phyloP scores from a whole-genome alignment of 2,888 invertebrate species.

The Deroplatys truncata region DNA sequence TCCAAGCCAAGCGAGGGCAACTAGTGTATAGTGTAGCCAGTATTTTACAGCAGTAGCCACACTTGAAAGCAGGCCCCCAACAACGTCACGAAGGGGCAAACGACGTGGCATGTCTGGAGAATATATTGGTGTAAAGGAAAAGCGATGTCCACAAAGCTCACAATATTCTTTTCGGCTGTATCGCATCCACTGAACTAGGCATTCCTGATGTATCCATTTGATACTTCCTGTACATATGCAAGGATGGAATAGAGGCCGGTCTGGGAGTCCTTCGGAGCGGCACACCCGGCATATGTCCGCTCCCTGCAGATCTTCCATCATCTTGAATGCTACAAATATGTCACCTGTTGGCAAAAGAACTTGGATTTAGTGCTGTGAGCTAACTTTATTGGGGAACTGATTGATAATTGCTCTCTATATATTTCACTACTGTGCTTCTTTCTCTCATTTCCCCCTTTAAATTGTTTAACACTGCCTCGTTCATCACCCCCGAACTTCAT shows the following conservation, averaged over 20 bases:
- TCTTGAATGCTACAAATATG: not conserved
- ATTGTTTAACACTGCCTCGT: no score
- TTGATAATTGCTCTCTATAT: no score
- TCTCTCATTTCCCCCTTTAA: no score
- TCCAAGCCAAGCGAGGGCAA: conserved; percentile 95
- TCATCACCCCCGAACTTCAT: no score
- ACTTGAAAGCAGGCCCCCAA: conserved; percentile 84
- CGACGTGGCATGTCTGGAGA: conserved; percentile 99
- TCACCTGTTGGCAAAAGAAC: not conserved
- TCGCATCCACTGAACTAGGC: conserved; percentile 97
- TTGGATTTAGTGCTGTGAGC: not conserved
- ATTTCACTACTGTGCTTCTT: no score
- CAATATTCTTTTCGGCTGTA: conserved; percentile 98
- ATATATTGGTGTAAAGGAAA: conserved; percentile 98
- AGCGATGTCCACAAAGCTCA: conserved; percentile 95
- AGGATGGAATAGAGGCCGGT: conserved; percentile 94
- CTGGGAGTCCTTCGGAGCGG: conserved; percentile 87
- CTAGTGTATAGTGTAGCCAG: conserved; percentile 96
- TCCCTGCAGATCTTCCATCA: conserved; percentile 55
- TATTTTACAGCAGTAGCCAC: conserved; percentile 89
- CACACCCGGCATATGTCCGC: conserved; percentile 97
- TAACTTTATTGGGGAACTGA: no score
- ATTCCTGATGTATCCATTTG: conserved; percentile 98
- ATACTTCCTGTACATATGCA: conserved; percentile 99
- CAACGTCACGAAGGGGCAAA: conserved; percentile 86